Evolutionary conservation across 2,113 vertebrate species (phyloP).

Genomic region (Crotalus viridis): DNA sequence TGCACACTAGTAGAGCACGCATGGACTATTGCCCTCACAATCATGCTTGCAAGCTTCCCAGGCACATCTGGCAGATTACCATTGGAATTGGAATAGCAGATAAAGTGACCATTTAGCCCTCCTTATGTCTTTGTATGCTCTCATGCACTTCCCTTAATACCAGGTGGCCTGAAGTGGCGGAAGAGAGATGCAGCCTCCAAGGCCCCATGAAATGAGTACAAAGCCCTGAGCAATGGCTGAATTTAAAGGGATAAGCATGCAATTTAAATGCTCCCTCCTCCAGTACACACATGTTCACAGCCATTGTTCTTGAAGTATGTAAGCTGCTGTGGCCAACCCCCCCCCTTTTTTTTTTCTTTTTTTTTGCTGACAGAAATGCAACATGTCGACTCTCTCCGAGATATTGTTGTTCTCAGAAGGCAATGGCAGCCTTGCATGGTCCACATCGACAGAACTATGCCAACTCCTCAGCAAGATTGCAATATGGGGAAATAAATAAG

Average conservation of each 20-base stretch:
- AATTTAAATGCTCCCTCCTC: neutral
- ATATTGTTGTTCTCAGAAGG: neutral
- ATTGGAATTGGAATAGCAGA: neutral
- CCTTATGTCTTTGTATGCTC: neutral
- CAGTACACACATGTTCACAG: neutral
- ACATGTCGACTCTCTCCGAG: neutral
- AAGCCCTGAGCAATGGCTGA: neutral
- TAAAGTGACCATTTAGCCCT: neutral
- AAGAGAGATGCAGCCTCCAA: neutral
- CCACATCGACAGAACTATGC: neutral
- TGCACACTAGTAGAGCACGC: neutral
- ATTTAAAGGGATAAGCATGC: neutral
- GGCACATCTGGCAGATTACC: neutral
- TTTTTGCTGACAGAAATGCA: neutral
- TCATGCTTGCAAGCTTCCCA: neutral
- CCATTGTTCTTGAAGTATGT: neutral
- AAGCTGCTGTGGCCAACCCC: neutral
- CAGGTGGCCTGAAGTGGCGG: neutral
- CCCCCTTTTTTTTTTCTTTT: too few species aligned
- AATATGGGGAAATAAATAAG: neutral
- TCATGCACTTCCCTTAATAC: neutral
- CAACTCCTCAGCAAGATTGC: neutral
- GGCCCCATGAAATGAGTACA: neutral
- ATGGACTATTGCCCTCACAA: neutral
- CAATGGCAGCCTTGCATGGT: neutral